A percentile compares a stretch with the other conserved stretches of the same genome.
Conservation (phyloP, 2,797 vertebrate genomes). For the Paedocypris micromegethes region DNA sequence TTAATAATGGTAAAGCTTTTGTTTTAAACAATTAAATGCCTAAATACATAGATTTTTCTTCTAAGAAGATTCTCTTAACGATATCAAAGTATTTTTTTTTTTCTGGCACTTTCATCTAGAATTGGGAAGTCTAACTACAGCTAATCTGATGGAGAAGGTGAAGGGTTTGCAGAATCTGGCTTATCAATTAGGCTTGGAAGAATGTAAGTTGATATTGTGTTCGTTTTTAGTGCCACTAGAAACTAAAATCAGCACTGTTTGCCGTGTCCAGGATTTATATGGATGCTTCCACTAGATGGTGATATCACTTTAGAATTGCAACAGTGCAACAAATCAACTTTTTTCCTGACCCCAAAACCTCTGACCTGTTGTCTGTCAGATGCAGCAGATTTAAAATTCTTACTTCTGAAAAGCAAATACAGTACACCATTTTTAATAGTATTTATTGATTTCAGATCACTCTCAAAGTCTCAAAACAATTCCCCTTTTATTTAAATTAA, state of each 20-base stretch:
- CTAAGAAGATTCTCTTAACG: no score
- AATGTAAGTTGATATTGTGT: slow-evolving; percentile 79
- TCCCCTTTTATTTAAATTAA: slow-evolving; percentile 7
- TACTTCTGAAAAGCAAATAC: no score
- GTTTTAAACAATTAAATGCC: no score
- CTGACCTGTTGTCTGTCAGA: no score
- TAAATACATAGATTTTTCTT: no score
- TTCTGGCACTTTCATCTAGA: slow-evolving; percentile 64
- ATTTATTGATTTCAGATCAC: not conserved
- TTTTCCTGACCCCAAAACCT: no score
- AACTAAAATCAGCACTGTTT: no score
- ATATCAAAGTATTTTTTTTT: not conserved
- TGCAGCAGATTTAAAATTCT: no score
- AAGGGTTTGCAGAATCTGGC: slow-evolving; percentile 96
- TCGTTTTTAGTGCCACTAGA: not conserved
- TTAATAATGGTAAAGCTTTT: no score
- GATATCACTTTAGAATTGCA: slow-evolving; percentile 40
- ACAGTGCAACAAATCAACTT: not conserved
- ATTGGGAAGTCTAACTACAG: slow-evolving; percentile 92
- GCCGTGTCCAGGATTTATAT: no score
- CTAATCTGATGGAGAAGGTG: slow-evolving; percentile 98
- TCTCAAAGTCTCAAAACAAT: not conserved
- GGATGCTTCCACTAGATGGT: slow-evolving; percentile 64
- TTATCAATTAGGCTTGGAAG: slow-evolving; percentile 94
- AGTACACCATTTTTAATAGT: not conserved